Conservation (phyloP, 2,797 vertebrate species). For the Nyctibius grandis region DNA sequence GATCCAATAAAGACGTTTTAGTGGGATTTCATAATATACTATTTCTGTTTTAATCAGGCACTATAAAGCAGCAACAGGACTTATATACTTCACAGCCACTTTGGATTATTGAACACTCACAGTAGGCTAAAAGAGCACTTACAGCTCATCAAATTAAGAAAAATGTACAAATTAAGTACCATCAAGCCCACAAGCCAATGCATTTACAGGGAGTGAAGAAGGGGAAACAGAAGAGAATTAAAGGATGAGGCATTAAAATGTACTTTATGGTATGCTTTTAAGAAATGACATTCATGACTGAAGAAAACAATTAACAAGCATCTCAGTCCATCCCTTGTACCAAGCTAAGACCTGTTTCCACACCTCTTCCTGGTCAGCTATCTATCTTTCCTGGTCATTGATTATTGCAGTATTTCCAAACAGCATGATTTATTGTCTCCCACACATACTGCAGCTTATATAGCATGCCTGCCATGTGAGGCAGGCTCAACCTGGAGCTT, state of each 20-base stretch:
- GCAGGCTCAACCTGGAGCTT: background rate
- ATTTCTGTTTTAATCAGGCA: slow-evolving; percentile 57
- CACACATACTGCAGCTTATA: background rate
- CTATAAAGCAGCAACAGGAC: slow-evolving; percentile 28
- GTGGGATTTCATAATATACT: slow-evolving; percentile 46
- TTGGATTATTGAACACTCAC: slow-evolving; percentile 53
- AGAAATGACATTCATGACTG: background rate
- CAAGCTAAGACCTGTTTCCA: background rate
- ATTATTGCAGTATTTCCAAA: background rate
- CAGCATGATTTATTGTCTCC: background rate
- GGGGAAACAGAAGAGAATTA: background rate
- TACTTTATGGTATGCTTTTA: slow-evolving; percentile 2
- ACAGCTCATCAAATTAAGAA: slow-evolving; percentile 62
- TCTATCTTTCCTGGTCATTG: background rate
- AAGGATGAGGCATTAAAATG: slow-evolving; percentile 15
- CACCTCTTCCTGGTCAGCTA: background rate
- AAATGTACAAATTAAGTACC: slow-evolving; percentile 49
- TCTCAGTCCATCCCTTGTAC: background rate
- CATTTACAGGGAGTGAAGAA: slow-evolving; percentile 17
- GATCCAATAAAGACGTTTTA: slow-evolving; percentile 32
- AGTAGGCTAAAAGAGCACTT: slow-evolving; percentile 38
- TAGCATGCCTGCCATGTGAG: accelerated
- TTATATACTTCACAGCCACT: slow-evolving; percentile 44
- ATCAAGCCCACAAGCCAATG: slow-evolving; percentile 42
- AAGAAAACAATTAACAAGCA: slow-evolving; percentile 23